Percentiles rank a stretch among this genome's conserved stretches.
These are phyloP conservation scores for Lemur catta DNA, from an alignment of 2,797 vertebrate genomes.

Conservation along the genomic window DNA sequence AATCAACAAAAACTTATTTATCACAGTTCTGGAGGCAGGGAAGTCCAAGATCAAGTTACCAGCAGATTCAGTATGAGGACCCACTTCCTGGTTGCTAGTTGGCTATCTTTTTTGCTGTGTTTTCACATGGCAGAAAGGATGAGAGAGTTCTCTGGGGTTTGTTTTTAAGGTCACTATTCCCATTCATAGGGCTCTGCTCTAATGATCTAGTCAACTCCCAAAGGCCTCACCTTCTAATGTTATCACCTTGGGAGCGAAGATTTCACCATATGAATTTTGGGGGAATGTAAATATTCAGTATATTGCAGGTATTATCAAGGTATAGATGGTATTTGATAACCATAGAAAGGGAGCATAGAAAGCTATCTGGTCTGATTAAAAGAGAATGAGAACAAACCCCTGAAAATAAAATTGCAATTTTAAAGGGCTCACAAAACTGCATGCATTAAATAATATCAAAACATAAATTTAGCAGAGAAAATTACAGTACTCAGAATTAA, in stretches of 20 bases:
- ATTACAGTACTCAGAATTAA: not conserved
- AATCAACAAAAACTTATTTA: not conserved
- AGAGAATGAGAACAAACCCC: not conserved
- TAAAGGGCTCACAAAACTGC: not conserved
- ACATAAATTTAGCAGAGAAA: not conserved
- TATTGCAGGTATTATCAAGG: not conserved
- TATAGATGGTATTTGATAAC: not conserved
- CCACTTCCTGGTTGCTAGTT: not conserved
- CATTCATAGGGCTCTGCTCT: no score
- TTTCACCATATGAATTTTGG: not conserved
- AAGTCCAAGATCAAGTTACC: not conserved
- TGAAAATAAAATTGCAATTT: not conserved
- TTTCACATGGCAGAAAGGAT: no score
- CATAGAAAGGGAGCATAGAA: not conserved
- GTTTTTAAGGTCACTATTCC: not conserved
- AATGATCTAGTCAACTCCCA: not conserved
- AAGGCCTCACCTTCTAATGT: not conserved
- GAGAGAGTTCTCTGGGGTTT: not conserved
- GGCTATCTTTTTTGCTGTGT: not conserved
- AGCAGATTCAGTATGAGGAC: not conserved
- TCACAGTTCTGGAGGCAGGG: not conserved
- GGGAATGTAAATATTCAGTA: not conserved
- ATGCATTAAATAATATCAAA: not conserved
- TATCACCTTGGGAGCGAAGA: not conserved
- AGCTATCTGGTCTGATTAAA: not conserved